Base-by-base conservation (phyloP, 2,797 vertebrate genomes). In the Urocyon cinereoargenteus region DNA sequence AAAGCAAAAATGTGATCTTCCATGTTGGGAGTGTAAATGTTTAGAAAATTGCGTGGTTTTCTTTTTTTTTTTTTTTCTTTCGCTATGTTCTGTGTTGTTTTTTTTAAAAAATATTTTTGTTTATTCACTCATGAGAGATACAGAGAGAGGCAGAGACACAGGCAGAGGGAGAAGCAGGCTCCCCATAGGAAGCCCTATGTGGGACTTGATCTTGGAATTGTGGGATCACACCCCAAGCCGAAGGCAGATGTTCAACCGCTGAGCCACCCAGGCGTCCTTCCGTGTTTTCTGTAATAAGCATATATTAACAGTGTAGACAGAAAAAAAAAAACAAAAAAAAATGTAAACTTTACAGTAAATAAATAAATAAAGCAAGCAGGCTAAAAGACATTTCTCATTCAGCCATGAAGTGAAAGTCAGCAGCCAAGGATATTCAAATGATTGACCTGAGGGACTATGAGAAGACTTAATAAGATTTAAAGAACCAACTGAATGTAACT, bases 361-460 rank as follows among this genome's bases (percentile, higher is more conserved):
- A 75, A 75, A 75, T 10, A 94, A 94, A 45, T 36, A 81, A 81
- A 6, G 53, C 26, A 82, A 92, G 21, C 15, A 90, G 10, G 26
- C 22, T 81, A 55, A 90, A 84, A 81, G 22, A 53, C 49, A 94
- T 26, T 86, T 83, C 66, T 93, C 79, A 73, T 92, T 95, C 40
- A 75, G 51, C 18, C 86, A 85, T 16, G 7, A 34, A 34, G 31
- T 90, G 34, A 83, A 68, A 87, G 2, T 26, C 8, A 73, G 73
- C 36, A 26, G 31, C 26, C 12, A 81, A 53, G 34, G 51, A 62
- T 79, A 85, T 45, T 70, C 18, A 81, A 79, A 78, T 26, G 28
- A 45, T 14, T 79, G 34, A 90, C 70, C 28, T 85, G 49, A 16
- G 45, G 57, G 36, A 36, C 79, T 3, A 3, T 57, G 57, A 61